Conservation (phyloP, 2,888 invertebrate genomes). For the Pachydiplax longipennis region DNA sequence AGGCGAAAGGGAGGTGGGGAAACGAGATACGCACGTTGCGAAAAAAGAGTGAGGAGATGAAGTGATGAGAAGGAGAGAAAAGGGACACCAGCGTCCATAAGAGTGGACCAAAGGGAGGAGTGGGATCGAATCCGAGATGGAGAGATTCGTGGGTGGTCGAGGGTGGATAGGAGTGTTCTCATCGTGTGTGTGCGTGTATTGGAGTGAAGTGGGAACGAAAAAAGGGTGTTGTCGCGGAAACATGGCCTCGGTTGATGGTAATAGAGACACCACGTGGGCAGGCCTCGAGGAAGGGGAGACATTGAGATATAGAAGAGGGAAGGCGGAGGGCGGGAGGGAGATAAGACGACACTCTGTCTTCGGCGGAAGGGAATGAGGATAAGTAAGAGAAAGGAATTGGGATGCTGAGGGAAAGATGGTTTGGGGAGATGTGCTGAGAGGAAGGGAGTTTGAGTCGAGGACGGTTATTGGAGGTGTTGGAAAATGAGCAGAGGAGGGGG, state of each 20-base stretch:
- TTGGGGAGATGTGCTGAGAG: neutral
- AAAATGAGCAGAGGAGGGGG: neutral
- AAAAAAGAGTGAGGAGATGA: neutral
- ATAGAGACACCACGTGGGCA: conserved; percentile 40
- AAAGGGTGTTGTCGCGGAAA: conserved; percentile 39
- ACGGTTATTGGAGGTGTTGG: neutral
- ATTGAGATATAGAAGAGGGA: neutral
- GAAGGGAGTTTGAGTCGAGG: neutral
- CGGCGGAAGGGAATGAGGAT: too few relatives aligned
- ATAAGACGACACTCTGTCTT: neutral
- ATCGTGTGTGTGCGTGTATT: neutral
- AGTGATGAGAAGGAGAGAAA: neutral
- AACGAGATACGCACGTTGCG: neutral
- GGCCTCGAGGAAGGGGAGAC: neutral
- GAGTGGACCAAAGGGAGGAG: neutral
- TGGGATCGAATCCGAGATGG: neutral
- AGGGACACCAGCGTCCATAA: neutral
- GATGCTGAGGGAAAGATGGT: neutral
- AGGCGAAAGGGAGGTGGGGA: neutral
- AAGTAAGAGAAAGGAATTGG: neutral
- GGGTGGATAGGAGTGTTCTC: neutral
- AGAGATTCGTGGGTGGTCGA: neutral
- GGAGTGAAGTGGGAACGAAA: neutral
- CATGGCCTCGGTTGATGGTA: conserved; percentile 39
- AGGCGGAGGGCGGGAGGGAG: neutral